Evolutionary conservation across 2,888 invertebrate species (phyloP).

Genomic region (Cristatella mucedo): DNA sequence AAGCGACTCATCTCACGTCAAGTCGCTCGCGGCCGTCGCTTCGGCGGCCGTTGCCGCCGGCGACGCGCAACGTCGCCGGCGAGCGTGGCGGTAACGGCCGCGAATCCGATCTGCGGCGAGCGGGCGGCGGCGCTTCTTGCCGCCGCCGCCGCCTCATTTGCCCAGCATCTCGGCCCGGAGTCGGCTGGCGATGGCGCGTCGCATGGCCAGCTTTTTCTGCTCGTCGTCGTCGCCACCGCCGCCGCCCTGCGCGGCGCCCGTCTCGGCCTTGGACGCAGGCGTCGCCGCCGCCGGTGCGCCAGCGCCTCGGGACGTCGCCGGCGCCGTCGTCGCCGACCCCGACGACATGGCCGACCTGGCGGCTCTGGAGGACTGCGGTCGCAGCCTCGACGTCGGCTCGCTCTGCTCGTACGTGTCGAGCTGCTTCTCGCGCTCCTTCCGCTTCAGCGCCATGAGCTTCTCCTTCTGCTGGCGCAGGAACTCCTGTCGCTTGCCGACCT

Average conservation of each 20-base stretch:
- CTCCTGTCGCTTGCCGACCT: slow-evolving; percentile 60
- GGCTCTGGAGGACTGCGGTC: slow-evolving; percentile 61
- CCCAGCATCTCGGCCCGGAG: slow-evolving; percentile 71
- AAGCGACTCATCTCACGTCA: no score
- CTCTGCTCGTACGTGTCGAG: slow-evolving; percentile 47
- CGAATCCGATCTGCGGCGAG: no score
- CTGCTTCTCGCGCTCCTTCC: slow-evolving; percentile 65
- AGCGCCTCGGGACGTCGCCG: neutral
- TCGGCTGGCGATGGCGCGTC: slow-evolving; percentile 65
- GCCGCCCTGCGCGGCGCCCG: neutral
- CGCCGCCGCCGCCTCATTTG: no score
- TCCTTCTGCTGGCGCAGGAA: slow-evolving; percentile 77
- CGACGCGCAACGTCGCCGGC: no score
- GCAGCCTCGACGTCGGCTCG: slow-evolving; percentile 20
- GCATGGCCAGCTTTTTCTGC: slow-evolving; percentile 54
- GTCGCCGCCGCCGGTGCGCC: neutral
- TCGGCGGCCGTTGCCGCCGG: no score
- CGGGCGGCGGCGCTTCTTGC: no score
- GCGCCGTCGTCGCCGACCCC: slow-evolving; percentile 22
- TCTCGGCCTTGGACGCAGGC: slow-evolving; percentile 12
- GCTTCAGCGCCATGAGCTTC: slow-evolving; percentile 72
- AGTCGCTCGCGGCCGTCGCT: no score
- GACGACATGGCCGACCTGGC: slow-evolving; percentile 52
- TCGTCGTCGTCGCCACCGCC: slow-evolving; percentile 23
- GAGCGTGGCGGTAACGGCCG: no score